Conservation (phyloP, 2,113 vertebrate species). For the Ardeotis arabs region DNA sequence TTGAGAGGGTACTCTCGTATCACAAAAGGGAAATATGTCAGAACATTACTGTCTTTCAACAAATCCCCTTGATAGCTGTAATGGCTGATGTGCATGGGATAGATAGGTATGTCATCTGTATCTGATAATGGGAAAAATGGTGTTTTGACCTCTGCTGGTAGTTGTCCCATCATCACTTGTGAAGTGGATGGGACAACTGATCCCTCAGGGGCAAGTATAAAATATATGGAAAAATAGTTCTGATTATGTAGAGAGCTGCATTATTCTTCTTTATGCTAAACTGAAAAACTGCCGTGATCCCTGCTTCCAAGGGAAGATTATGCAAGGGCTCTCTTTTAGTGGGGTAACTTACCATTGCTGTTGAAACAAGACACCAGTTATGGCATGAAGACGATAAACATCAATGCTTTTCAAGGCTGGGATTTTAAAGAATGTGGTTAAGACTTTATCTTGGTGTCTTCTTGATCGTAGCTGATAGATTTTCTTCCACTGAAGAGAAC, state of each 20-base stretch:
- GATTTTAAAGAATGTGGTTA: neutral
- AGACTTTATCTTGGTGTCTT: neutral
- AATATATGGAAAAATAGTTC: neutral
- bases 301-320: neutral
- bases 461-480: neutral
- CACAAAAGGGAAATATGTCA: neutral
- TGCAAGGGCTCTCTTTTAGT: neutral
- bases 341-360: neutral
- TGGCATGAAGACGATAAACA: neutral
- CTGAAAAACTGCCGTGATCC: neutral
- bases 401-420: neutral
- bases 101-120: neutral
- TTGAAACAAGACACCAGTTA: neutral
- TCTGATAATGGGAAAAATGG: neutral
- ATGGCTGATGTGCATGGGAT: neutral
- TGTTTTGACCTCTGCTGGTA: neutral
- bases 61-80: neutral
- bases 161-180: neutral
- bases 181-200: neutral
- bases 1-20: neutral
- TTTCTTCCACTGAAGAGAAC: neutral
- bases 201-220: neutral
- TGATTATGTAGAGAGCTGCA: neutral
- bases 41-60: neutral
- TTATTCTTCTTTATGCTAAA: neutral